Evolutionary conservation across 2,113 vertebrate genomes (phyloP), one percentile per base, ranked within the genome.

Genomic region (Charadrius vociferus): DNA sequence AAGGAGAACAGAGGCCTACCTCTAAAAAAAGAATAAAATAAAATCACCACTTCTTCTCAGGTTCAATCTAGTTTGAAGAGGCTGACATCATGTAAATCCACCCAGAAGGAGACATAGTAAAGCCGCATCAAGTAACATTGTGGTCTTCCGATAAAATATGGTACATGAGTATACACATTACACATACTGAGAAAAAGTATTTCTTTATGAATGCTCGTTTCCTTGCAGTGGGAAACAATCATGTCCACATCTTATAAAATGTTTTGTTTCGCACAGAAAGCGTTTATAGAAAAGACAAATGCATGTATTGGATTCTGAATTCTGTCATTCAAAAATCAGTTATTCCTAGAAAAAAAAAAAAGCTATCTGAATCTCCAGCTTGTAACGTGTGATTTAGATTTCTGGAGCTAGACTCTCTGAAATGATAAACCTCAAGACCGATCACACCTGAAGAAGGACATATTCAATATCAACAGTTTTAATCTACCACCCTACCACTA

Each of bases 91-190:
- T 9, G 13, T 17, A 93, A 58, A 73, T 15, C 26, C 15, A 43
- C 34, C 21, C 53, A 45, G 26, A 70, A 70, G 17, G 17, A 39
- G 15, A 49, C 8, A 61, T 2, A 45, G 6, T 37, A 71, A 84
- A 75, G n/a, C 15, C 39, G 75, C 43, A 23, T 24, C 19, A 90
- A 22, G 12, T 43, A 49, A 45, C 20, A 43, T 6, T 17, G 7
- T 55, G 5, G 67, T 68, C 16, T 45, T 32, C 36, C 74, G 12
- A 27, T 7, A 56, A 83, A 55, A 61, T 32, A 23, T 2, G 29
- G 3, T 21, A 26, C 4, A 3, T 4, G 3, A n/a, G 3, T 26
- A 61, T 6, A 61, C 3, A 58, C 3, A n/a, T 14, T 23, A 30
- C 18, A 59, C 32, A 39, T 7, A 36, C 6, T 27, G 5, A 72